These are phyloP conservation scores for Lethenteron camtschaticum DNA, from an alignment of 2,113 vertebrate genomes.

Conservation along the genomic window DNA sequence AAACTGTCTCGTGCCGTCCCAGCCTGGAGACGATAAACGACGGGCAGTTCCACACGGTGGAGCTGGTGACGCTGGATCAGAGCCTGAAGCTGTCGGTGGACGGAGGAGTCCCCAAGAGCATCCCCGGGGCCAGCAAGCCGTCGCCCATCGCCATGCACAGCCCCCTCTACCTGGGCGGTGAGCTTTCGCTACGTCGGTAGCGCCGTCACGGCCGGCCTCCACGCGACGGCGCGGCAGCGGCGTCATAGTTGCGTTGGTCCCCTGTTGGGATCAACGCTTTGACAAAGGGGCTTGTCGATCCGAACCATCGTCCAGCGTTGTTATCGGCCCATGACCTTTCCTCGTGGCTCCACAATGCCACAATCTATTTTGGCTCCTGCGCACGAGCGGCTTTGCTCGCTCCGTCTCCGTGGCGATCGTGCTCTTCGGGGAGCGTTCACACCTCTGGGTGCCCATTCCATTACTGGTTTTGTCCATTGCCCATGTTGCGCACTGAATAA, in stretches of 20 bases:
- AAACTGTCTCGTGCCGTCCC: conserved; percentile 9
- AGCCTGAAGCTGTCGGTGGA: conserved; percentile 70
- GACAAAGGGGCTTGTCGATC: conserved; percentile 9
- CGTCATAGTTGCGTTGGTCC: conserved; percentile 6
- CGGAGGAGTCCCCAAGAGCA: conserved; percentile 72
- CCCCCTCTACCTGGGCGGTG: conserved; percentile 81
- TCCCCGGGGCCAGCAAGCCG: conserved; percentile 64
- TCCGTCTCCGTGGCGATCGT: too few relatives aligned
- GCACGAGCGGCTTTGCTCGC: too few relatives aligned
- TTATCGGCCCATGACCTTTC: not conserved
- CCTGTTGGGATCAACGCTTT: conserved; percentile 3
- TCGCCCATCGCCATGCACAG: conserved; percentile 61
- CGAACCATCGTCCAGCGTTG: not conserved
- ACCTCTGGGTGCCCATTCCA: too few relatives aligned
- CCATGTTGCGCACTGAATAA: too few relatives aligned
- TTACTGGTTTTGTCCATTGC: too few relatives aligned
- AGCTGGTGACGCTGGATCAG: conserved; percentile 61
- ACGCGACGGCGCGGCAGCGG: not conserved
- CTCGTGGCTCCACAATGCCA: too few relatives aligned
- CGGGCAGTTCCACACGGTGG: conserved; percentile 77
- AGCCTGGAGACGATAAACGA: conserved; percentile 96
- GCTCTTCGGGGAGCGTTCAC: too few relatives aligned
- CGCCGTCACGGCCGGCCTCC: not conserved
- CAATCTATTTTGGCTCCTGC: too few relatives aligned
- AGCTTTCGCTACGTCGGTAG: conserved; percentile 15